A percentile compares a stretch with the other conserved stretches of the same genome.
Evolutionary conservation across 2,888 invertebrate species (phyloP).

Genomic region (Nowickia ferox): DNA sequence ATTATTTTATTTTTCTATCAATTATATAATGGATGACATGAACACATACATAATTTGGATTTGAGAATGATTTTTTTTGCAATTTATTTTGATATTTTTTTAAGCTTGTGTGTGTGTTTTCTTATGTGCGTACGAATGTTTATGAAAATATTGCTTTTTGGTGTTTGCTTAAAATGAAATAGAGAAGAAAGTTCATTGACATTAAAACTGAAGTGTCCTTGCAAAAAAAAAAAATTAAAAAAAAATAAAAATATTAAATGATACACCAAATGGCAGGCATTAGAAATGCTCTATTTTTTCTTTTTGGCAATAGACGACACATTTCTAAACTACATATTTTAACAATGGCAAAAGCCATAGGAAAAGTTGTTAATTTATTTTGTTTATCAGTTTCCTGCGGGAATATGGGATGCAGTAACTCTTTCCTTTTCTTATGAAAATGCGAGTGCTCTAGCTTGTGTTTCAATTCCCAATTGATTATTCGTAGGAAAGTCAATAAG

Average conservation of each 20-base stretch:
- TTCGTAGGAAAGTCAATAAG: no score
- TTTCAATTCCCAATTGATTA: no score
- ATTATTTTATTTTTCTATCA: constrained; percentile 25
- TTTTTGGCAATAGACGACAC: constrained; percentile 2
- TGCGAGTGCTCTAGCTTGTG: no score
- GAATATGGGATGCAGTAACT: no score
- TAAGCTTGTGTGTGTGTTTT: not conserved
- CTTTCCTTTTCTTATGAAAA: no score
- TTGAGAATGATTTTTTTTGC: constrained; percentile 33
- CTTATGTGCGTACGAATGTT: not conserved
- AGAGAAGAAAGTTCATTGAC: constrained; percentile 60
- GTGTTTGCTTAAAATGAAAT: constrained; percentile 10
- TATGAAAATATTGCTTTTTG: not conserved
- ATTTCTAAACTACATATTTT: not conserved
- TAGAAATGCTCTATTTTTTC: not conserved
- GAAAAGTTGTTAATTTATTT: no score
- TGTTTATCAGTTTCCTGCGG: no score
- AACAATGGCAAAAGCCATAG: not conserved
- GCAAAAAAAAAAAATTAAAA: constrained; percentile 21
- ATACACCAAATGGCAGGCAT: constrained; percentile 6
- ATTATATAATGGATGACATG: constrained; percentile 64
- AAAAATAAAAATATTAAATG: no score
- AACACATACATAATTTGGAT: constrained; percentile 46
- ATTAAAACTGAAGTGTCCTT: constrained; percentile 54
- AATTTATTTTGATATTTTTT: constrained; percentile 41